A percentile compares a stretch with the other conserved stretches of the same genome.
phyloP scores from a whole-genome alignment of 2,113 vertebrate species.

The Rhea pennata region DNA sequence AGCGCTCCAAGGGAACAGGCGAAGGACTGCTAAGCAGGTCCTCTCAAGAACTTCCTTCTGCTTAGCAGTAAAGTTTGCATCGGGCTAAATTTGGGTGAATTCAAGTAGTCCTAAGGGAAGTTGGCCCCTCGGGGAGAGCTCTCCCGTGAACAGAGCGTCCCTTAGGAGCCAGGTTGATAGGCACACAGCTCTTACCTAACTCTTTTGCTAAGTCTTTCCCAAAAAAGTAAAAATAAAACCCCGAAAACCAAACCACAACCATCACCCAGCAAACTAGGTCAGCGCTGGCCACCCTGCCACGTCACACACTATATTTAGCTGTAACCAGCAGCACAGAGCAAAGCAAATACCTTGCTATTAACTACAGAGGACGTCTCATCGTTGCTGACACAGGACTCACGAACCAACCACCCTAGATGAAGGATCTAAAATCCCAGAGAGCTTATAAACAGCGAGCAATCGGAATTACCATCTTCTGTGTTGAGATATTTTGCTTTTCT shows the following conservation, averaged over 20 bases:
- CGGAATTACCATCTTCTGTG: neutral
- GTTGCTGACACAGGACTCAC: neutral
- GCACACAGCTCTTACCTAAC: neutral
- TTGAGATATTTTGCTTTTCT: neutral
- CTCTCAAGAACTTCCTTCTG: neutral
- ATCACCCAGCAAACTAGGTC: neutral
- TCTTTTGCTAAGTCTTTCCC: neutral
- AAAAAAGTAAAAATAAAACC: neutral
- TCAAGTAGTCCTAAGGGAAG: neutral
- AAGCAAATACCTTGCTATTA: neutral
- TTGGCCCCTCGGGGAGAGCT: neutral
- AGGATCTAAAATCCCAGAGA: neutral
- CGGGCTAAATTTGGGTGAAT: neutral
- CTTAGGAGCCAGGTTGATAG: neutral
- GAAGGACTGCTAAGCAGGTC: neutral
- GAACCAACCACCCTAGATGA: fast-evolving
- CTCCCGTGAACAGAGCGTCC: neutral
- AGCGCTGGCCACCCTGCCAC: neutral
- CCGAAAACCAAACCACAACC: neutral
- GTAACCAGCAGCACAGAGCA: neutral
- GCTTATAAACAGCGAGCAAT: neutral
- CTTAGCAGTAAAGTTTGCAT: neutral
- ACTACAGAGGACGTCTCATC: neutral
- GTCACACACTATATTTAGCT: conserved; percentile 8
- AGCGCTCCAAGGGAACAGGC: neutral